Percentiles rank a stretch among this genome's conserved stretches.
Conservation (phyloP, 2,797 vertebrate species). For the Sebastes steindachneri region DNA sequence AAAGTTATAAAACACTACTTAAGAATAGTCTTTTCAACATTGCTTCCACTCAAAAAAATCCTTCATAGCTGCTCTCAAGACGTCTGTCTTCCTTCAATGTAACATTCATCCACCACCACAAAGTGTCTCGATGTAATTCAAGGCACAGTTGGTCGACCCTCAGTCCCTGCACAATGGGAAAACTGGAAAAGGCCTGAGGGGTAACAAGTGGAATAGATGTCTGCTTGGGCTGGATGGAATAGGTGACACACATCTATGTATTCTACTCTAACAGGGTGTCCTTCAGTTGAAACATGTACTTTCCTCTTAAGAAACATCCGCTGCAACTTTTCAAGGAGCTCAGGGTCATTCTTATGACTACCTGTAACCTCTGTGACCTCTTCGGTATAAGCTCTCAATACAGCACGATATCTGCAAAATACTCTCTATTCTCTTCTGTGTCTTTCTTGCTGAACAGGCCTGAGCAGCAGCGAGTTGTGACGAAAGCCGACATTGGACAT, state of each 20-base stretch:
- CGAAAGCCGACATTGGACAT: slow-evolving; percentile 1
- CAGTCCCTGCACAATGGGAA: background rate
- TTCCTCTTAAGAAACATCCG: background rate
- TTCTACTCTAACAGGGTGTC: background rate
- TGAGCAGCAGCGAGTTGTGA: background rate
- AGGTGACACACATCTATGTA: background rate
- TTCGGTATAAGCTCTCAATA: background rate
- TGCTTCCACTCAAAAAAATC: background rate
- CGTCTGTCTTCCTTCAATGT: background rate
- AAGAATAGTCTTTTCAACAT: background rate
- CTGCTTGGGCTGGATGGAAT: background rate
- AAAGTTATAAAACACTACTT: background rate
- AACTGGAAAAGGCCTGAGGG: slow-evolving; percentile 13
- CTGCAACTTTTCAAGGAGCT: background rate
- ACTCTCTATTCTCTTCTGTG: background rate
- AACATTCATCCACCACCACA: background rate
- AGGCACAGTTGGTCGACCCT: background rate
- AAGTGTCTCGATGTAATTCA: slow-evolving; percentile 10
- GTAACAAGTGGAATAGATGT: slow-evolving; percentile 19
- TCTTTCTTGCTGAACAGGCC: background rate
- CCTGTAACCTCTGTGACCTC: background rate
- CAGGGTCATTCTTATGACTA: background rate
- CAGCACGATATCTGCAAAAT: background rate
- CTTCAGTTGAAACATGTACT: background rate
- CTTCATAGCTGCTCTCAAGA: background rate